Percentiles rank a stretch among this genome's conserved stretches.
Conservation (phyloP, 2,797 vertebrate species). For the Natrix natrix region DNA sequence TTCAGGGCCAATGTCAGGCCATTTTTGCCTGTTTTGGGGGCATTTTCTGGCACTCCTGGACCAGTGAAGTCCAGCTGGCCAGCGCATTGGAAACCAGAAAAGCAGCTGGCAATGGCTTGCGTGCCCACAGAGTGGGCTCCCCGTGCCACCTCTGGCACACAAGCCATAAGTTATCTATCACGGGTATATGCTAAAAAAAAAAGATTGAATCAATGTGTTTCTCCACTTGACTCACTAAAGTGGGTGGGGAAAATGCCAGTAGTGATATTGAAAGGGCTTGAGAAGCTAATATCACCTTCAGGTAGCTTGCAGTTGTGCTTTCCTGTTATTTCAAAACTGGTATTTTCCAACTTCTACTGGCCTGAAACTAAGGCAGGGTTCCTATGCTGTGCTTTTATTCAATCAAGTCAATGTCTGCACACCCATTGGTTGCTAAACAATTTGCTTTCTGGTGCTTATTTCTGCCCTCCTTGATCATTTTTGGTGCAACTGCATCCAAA, state of each 20-base stretch:
- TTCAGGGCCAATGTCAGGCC: too few species aligned
- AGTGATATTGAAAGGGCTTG: not conserved
- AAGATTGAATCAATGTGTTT: not conserved
- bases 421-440: not conserved
- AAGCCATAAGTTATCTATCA: too few species aligned
- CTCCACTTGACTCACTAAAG: not conserved
- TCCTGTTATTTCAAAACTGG: not conserved
- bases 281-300: not conserved
- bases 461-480: not conserved
- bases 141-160: too few species aligned
- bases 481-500: not conserved
- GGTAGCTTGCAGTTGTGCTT: not conserved
- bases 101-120: too few species aligned
- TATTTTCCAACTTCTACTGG: not conserved
- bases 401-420: not conserved
- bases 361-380: not conserved
- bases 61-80: too few species aligned
- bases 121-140: too few species aligned
- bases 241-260: not conserved
- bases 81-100: too few species aligned
- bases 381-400: not conserved
- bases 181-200: too few species aligned
- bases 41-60: too few species aligned
- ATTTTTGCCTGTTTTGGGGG: too few species aligned
- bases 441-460: not conserved